These are phyloP conservation scores for Phyllostomus discolor DNA, from an alignment of 2,113 vertebrate species.

Conservation along the genomic window DNA sequence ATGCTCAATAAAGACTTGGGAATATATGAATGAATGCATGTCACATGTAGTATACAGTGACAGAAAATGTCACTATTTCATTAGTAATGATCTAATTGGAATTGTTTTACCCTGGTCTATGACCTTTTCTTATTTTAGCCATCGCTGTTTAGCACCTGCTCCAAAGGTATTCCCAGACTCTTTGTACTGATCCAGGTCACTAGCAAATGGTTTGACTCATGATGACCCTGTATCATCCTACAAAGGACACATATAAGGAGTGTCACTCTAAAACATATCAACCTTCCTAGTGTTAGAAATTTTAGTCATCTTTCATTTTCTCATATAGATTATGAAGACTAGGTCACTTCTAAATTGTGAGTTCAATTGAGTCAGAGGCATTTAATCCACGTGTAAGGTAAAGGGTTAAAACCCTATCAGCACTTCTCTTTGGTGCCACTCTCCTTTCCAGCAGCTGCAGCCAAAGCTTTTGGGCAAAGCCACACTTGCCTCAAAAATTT, in stretches of 20 bases:
- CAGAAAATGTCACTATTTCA: neutral
- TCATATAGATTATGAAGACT: neutral
- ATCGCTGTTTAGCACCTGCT: neutral
- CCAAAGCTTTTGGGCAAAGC: neutral
- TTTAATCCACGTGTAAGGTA: neutral
- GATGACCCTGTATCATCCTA: neutral
- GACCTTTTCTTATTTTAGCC: neutral
- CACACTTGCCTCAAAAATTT: neutral
- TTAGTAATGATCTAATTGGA: neutral
- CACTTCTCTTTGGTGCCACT: neutral
- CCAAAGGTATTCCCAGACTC: neutral
- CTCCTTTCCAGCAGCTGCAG: neutral
- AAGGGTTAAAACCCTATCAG: neutral
- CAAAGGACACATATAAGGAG: neutral
- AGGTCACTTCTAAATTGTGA: neutral
- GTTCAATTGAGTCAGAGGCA: neutral
- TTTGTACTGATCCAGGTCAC: neutral
- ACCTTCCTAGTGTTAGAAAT: neutral
- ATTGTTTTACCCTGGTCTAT: neutral
- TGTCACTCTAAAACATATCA: neutral
- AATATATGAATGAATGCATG: neutral
- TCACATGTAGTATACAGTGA: neutral
- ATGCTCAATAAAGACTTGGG: neutral
- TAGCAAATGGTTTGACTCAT: neutral
- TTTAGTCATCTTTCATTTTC: neutral